These are phyloP conservation scores for Balaeniceps rex DNA, from an alignment of 2,113 vertebrate genomes.

Conservation along the genomic window DNA sequence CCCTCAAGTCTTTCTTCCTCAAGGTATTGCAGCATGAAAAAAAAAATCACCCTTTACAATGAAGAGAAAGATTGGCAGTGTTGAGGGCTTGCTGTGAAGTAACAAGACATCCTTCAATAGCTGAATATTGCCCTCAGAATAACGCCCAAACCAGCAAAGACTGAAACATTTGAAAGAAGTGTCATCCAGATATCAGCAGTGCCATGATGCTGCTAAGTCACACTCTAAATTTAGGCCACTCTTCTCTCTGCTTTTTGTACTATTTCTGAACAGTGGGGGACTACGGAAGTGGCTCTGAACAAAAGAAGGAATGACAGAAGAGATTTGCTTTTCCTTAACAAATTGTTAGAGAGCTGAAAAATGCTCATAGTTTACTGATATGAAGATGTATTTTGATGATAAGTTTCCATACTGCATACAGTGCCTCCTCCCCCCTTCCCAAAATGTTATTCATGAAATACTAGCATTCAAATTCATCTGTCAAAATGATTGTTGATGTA, in stretches of 20 bases:
- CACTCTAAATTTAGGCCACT: neutral
- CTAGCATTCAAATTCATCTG: slow-evolving; percentile 55
- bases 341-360: neutral
- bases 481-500: slow-evolving; percentile 56
- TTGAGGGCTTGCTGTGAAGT: neutral
- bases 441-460: slow-evolving; percentile 46
- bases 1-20: neutral
- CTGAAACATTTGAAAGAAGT: neutral
- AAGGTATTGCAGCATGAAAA: neutral
- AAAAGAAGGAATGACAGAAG: neutral
- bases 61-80: neutral
- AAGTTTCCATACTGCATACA: neutral
- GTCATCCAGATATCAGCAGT: neutral
- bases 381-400: neutral
- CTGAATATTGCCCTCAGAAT: neutral
- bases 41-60: neutral
- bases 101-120: neutral
- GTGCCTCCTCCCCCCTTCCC: neutral
- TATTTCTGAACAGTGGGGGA: neutral
- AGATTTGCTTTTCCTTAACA: neutral
- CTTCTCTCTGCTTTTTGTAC: neutral
- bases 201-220: neutral
- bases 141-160: neutral
- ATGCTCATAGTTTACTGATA: neutral
- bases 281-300: neutral